Evolutionary conservation across 2,797 vertebrate species (phyloP).

Genomic region (Mus minutoides): DNA sequence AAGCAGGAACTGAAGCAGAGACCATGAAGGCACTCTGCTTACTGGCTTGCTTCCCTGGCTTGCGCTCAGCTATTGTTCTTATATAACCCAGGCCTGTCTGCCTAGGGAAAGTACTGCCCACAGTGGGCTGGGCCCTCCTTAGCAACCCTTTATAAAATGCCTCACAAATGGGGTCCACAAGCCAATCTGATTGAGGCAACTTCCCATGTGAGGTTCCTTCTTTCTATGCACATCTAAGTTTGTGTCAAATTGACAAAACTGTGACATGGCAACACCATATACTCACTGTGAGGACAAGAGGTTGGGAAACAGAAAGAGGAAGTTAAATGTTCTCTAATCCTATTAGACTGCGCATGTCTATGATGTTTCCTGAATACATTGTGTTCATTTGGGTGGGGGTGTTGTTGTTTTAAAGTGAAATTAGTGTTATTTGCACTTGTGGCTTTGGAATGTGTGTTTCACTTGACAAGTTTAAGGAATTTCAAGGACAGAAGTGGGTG

Average conservation of each 20-base stretch:
- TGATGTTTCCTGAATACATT: background rate
- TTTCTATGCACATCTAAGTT: background rate
- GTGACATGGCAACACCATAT: background rate
- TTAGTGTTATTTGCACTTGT: background rate
- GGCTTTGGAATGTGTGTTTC: slow-evolving; percentile 41
- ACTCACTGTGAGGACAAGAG: background rate
- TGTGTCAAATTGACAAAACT: background rate
- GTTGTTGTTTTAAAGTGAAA: slow-evolving; percentile 12
- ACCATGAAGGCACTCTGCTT: background rate
- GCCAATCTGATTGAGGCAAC: background rate
- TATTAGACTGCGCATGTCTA: background rate
- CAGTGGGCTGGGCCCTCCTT: background rate
- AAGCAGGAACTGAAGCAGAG: background rate
- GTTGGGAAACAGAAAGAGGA: background rate
- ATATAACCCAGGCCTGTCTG: background rate
- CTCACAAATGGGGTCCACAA: background rate
- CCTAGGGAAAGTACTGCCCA: background rate
- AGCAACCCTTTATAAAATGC: background rate
- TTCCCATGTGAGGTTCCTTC: background rate
- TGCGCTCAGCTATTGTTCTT: background rate
- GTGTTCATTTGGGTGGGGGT: background rate
- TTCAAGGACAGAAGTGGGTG: background rate
- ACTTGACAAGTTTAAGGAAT: background rate
- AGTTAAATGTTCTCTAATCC: background rate
- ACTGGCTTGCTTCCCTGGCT: background rate